Evolutionary conservation across 2,888 invertebrate genomes (phyloP).

Genomic region (Phortica okadai): DNA sequence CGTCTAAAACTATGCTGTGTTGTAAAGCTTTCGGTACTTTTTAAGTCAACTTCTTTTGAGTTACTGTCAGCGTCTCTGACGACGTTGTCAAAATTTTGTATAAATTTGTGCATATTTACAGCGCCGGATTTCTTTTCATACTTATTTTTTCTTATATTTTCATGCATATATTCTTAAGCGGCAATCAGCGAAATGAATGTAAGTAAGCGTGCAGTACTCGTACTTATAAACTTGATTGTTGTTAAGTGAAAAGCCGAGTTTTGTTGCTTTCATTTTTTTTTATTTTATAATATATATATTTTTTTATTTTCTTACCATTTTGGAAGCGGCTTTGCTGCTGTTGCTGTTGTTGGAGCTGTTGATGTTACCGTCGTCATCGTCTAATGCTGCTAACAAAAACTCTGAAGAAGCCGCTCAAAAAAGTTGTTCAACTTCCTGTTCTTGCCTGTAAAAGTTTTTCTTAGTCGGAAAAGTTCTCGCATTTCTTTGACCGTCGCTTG

Average conservation of each 20-base stretch:
- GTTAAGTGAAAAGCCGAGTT: conserved; percentile 60
- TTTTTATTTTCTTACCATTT: background rate
- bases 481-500: background rate
- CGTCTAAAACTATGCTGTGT: background rate
- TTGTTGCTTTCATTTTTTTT: background rate
- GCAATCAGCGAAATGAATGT: background rate
- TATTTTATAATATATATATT: background rate
- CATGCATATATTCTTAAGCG: background rate
- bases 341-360: conserved; percentile 13
- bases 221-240: conserved; percentile 32
- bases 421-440: conserved; percentile 11
- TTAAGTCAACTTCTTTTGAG: conserved; percentile 13
- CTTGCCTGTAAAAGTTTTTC: conserved; percentile 51
- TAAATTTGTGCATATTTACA: conserved; percentile 18
- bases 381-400: background rate
- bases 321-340: conserved; percentile 54
- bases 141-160: background rate
- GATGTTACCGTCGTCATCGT: background rate
- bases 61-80: background rate
- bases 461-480: background rate
- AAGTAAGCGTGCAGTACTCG: background rate
- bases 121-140: background rate
- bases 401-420: conserved; percentile 15
- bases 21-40: conserved; percentile 6
- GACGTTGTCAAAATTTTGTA: conserved; percentile 19